phyloP scores from a whole-genome alignment of 1,140 invertebrate genomes.

The Riptortus pedestris region DNA sequence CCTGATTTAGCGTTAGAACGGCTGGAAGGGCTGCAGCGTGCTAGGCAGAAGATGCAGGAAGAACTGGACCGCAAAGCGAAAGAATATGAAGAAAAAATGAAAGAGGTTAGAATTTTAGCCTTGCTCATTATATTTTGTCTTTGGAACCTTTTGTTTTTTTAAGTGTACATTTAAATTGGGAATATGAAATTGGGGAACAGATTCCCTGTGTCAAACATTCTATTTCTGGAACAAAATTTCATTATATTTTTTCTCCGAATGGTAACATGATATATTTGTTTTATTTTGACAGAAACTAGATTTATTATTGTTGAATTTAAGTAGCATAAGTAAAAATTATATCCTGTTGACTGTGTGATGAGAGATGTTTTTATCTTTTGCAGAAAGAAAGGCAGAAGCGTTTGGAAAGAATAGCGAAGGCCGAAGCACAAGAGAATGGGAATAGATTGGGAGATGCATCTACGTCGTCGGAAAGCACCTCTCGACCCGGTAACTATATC shows the following conservation, averaged over 20 bases:
- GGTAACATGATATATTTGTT: not conserved
- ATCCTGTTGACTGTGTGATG: no score
- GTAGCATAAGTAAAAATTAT: no score
- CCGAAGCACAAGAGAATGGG: not conserved
- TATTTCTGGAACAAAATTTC: not conserved
- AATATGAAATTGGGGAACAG: no score
- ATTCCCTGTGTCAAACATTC: no score
- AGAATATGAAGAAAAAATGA: conserved; percentile 28
- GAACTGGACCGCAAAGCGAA: conserved; percentile 30
- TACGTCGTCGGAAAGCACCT: no score
- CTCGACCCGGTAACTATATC: no score
- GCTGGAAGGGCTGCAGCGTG: conserved; percentile 27
- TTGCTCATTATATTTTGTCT: no score
- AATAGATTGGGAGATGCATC: not conserved
- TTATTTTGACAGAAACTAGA: not conserved
- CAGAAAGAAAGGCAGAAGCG: not conserved
- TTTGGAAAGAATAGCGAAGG: not conserved
- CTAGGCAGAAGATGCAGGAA: conserved; percentile 31
- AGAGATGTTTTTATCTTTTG: not conserved
- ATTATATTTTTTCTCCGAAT: no score
- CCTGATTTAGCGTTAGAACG: conserved; percentile 28
- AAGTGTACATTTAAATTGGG: no score
- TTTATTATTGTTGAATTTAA: not conserved
- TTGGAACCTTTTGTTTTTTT: no score
- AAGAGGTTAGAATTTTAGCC: conserved; percentile 25